Percentiles rank a stretch among this genome's conserved stretches.
Evolutionary conservation across 2,113 vertebrate species (phyloP).

Genomic region (Actenoides lindsayi): DNA sequence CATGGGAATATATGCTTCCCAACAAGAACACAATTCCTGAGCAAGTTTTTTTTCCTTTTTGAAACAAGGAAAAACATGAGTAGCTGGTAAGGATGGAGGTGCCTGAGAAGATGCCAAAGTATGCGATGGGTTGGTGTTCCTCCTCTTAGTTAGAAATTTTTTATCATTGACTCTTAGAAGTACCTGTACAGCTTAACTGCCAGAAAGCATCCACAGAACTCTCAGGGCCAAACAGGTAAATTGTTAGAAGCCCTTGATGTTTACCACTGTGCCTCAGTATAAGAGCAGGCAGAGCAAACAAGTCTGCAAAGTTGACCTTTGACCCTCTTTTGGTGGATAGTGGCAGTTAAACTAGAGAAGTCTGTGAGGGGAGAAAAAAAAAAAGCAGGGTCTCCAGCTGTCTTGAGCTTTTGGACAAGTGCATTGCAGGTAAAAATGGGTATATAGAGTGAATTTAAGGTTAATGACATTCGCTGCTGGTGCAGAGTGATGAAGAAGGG

Average conservation of each 20-base stretch:
- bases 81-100: background rate
- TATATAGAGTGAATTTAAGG: background rate
- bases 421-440: background rate
- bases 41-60: background rate
- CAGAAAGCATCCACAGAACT: background rate
- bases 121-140: background rate
- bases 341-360: background rate
- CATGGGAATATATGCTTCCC: background rate
- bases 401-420: background rate
- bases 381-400: background rate
- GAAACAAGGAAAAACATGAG: background rate
- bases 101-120: background rate
- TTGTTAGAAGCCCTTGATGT: background rate
- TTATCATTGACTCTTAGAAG: background rate
- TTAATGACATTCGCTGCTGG: background rate
- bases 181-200: background rate
- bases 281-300: background rate
- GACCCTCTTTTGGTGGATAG: background rate
- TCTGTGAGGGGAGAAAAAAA: background rate
- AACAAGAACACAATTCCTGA: background rate
- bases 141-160: background rate
- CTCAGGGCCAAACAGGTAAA: accelerated
- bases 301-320: background rate
- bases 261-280: background rate
- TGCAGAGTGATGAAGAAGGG: background rate